Evolutionary conservation across 2,113 vertebrate genomes (phyloP).

Genomic region (Chaetura pelagica): DNA sequence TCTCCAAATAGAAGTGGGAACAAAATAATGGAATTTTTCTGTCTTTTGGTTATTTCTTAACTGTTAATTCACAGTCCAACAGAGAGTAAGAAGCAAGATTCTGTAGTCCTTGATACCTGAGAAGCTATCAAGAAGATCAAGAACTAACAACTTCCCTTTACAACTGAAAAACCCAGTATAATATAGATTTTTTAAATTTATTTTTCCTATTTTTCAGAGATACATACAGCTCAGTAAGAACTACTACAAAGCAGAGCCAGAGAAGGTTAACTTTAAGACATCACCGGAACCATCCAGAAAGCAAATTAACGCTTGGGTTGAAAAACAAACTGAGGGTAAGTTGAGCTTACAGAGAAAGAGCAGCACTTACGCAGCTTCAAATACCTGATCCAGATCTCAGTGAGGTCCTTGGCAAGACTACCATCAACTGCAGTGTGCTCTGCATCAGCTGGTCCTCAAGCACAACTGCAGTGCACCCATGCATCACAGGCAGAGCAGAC

Average conservation of each 20-base stretch:
- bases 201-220: conserved; percentile 55
- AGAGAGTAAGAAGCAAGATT: neutral
- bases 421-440: accelerated
- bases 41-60: neutral
- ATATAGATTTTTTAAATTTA: neutral
- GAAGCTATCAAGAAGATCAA: neutral
- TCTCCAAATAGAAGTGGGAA: neutral
- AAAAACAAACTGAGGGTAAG: conserved; percentile 76
- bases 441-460: neutral
- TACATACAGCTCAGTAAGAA: conserved; percentile 69
- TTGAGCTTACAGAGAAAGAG: neutral
- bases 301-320: conserved; percentile 76
- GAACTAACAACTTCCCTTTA: neutral
- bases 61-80: neutral
- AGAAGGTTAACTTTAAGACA: conserved; percentile 63
- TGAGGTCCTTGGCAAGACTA: neutral
- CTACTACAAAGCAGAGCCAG: conserved; percentile 69
- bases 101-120: neutral
- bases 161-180: neutral
- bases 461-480: accelerated
- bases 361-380: neutral
- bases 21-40: neutral
- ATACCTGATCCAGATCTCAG: neutral
- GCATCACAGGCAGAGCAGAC: neutral
- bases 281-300: conserved; percentile 53